Percentiles rank a stretch among this genome's conserved stretches.
Conservation (phyloP, 2,113 vertebrate species). For the Pachypanchax playfairii region DNA sequence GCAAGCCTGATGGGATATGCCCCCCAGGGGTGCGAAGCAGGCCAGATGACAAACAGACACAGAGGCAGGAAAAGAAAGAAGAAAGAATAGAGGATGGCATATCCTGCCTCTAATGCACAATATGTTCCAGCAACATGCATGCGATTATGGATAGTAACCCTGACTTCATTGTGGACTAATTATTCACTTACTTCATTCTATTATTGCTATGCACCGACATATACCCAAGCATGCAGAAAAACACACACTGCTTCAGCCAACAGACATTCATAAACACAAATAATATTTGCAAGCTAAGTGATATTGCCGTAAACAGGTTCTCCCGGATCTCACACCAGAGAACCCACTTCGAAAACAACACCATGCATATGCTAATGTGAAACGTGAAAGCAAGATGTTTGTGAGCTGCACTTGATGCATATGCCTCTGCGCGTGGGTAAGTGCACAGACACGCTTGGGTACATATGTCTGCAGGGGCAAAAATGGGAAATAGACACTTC, state of each 20-base stretch:
- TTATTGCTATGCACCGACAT: conserved; percentile 21
- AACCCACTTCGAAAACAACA: conserved; percentile 73
- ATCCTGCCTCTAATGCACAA: conserved; percentile 64
- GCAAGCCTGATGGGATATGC: conserved; percentile 79
- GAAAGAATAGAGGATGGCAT: conserved; percentile 59
- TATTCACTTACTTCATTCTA: conserved; percentile 33
- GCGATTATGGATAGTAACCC: conserved; percentile 55
- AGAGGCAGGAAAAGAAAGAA: conserved; percentile 57
- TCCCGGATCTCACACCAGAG: conserved; percentile 72
- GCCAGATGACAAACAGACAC: conserved; percentile 76
- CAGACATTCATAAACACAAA: conserved; percentile 10
- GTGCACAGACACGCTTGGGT: conserved; percentile 75
- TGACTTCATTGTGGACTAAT: conserved; percentile 48
- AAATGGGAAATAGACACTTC: conserved; percentile 78
- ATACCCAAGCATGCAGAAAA: conserved; percentile 13
- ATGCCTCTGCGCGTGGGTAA: conserved; percentile 71
- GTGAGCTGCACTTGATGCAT: conserved; percentile 70
- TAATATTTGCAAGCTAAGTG: conserved; percentile 13
- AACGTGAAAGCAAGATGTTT: conserved; percentile 66
- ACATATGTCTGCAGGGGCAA: conserved; percentile 75
- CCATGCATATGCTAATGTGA: conserved; percentile 74
- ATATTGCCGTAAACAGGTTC: conserved; percentile 50
- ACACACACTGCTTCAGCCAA: conserved; percentile 5
- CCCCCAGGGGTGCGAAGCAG: conserved; percentile 74
- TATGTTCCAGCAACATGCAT: conserved; percentile 62